Conservation (phyloP, 53 echinoderm and acorn worm species). For the Henricia sp. region DNA sequence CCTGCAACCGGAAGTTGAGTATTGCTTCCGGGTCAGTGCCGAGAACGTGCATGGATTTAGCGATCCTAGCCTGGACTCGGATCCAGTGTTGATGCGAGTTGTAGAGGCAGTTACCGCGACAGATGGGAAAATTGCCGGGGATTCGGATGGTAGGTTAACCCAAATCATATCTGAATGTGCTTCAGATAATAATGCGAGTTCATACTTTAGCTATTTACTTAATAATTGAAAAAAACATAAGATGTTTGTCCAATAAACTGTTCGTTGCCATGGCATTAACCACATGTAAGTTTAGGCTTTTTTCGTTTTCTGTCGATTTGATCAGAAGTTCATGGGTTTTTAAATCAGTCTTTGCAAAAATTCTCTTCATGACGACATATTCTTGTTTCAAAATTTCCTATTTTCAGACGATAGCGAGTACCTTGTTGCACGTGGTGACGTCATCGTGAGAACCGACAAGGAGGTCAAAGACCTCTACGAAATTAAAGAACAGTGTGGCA, state of each 20-base stretch:
- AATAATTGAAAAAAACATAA: too few species aligned
- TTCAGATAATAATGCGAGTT: too few species aligned
- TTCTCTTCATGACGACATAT: too few species aligned
- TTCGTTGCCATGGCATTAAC: too few species aligned
- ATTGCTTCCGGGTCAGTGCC: constrained; percentile 92
- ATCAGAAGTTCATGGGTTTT: neutral
- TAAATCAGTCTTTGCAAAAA: neutral
- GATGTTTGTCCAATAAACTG: too few species aligned
- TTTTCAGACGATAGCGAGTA: constrained; percentile 70
- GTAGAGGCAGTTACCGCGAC: constrained; percentile 18
- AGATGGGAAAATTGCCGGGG: constrained; percentile 52
- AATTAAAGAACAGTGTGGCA: constrained; percentile 91
- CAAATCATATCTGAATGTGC: too few species aligned
- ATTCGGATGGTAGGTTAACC: constrained; percentile 70
- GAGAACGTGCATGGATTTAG: constrained; percentile 84
- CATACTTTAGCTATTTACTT: too few species aligned
- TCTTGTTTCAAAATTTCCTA: too few species aligned
- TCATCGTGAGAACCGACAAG: constrained; percentile 77
- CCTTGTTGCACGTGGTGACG: constrained; percentile 50
- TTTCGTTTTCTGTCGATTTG: too few species aligned
- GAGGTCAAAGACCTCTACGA: constrained; percentile 79
- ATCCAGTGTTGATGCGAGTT: constrained; percentile 64
- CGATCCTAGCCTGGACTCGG: constrained; percentile 79
- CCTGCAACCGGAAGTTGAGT: constrained; percentile 82
- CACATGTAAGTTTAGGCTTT: too few species aligned